Base-by-base conservation (phyloP, 2,113 vertebrate species). In the Struthio camelus region DNA sequence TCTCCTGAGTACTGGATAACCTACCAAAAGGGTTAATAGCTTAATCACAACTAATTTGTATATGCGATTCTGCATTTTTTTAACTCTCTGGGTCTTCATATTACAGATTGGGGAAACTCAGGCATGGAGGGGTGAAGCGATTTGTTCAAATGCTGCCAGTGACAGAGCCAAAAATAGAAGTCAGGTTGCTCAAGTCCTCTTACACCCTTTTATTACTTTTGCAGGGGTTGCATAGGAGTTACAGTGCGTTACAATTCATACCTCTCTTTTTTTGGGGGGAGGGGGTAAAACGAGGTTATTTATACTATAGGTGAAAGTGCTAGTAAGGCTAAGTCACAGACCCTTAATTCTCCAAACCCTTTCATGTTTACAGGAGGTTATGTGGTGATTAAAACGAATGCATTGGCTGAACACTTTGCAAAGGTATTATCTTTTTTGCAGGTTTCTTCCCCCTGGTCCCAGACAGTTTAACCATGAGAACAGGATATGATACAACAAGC, bases 11-110 rank as follows among this genome's bases (percentile, higher is more conserved):
- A 61, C 46, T 0, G 13, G 42, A 34, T 53, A 36, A n/a, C 59
- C 82, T 94, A 91, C 67, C 85, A 38, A 59, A 58, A 67, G 54
- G 75, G 71, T 94, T 94, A 96, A 80, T 70, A 66, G 15, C 24
- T 77, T 83, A 82, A 73, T 77, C 38, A 4, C 32, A 48, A 56
- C 70, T 69, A 89, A 56, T 86, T 69, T n/a, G 38, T 77, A 16
- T 14, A n/a, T 4, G 19, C 27, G 24, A 9, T 22, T 54, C 58
- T 66, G 38, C 23, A 19, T 12, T 73, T 81, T 72, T 44, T 83
- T 87, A 69, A 24, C 46, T 87, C 6, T 36, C 58, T 44, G 22
- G 8, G n/a, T 20, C 40, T 85, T 95, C 51, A 62, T 85, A 44
- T 53, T n/a, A 53, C 32, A 36, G 34, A 28, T 2, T 2, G 11